Evolutionary conservation across 2,113 vertebrate genomes (phyloP), one percentile per base, ranked within the genome.

Genomic region (Zapus hudsonius): DNA sequence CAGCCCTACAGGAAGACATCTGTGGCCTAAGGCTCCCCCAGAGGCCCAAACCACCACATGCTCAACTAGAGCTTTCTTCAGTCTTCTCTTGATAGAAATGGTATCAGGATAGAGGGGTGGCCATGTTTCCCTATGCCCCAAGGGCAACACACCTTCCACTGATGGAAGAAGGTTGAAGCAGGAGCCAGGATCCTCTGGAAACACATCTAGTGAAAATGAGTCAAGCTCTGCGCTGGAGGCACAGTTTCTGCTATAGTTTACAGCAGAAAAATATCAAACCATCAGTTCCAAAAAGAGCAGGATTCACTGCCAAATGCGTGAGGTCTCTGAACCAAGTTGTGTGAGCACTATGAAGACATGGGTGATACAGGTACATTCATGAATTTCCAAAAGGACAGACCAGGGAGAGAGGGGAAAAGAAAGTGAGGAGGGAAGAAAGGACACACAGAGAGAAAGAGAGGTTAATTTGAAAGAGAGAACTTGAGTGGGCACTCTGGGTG

Each of bases 41-140:
- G 2, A 52, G 52, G 79, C 16, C 75, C 25, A 61, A 70, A 23
- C 64, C 12, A 33, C 63, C 63, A 15, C 23, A 19, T 17, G 61
- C 61, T 27, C 42, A 64, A 6, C 27, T 27, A 64, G 8, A 64
- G 9, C 9, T 64, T 10, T 59, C n/a, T 33, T 1, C 44, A 2
- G 7, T 29, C 7, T 44, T n/a, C 16, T 70, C 33, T 17, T 15
- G 6, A 8, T 0, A 0, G 47, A 13, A 1, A 0, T 4, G 11
- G 33, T 61, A 9, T 20, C 3, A 1, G 40, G 29, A 6, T 52
- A 17, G 25, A 67, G 52, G 61, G 64, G 15, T 38, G 1, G 3
- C 91, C 2, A 27, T 57, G 52, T n/a, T 31, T 84, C 40, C 40
- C 10, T 23, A 23, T 59, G 22, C 25, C 13, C 17, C 20, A 1